A percentile compares a stretch with the other conserved stretches of the same genome.
These are phyloP conservation scores for Scleropages formosus DNA, from an alignment of 2,797 vertebrate species.

Conservation along the genomic window DNA sequence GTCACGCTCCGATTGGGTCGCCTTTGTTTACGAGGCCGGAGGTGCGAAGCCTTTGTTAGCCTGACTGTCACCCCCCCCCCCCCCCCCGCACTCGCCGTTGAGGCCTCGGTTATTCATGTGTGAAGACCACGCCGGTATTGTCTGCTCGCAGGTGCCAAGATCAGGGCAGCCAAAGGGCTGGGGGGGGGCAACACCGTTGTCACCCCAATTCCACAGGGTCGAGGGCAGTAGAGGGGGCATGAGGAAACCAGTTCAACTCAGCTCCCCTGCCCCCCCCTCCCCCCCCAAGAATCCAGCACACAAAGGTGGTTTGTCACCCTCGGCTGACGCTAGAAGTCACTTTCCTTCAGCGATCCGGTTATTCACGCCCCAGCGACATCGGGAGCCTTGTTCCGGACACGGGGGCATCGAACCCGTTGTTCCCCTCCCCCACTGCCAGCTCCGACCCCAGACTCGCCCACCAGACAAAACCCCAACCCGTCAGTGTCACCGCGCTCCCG, in stretches of 20 bases:
- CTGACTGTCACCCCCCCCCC: not conserved
- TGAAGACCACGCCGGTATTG: not conserved
- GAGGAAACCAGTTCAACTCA: not conserved
- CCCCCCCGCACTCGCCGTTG: not conserved
- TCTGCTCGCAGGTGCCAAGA: conserved; percentile 7
- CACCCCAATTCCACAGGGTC: too few species aligned
- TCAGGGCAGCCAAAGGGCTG: not conserved
- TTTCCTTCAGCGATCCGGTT: conserved; percentile 54
- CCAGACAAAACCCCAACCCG: conserved; percentile 28
- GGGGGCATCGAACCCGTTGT: conserved; percentile 46
- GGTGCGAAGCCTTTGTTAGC: not conserved
- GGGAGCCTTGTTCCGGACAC: conserved; percentile 46
- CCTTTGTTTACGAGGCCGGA: not conserved
- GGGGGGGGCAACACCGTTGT: not conserved
- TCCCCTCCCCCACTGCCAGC: conserved; percentile 18
- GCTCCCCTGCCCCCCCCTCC: conserved; percentile 23
- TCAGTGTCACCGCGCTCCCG: conserved; percentile 23
- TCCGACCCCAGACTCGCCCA: conserved; percentile 18
- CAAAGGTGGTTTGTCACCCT: conserved; percentile 37
- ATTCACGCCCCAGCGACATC: conserved; percentile 50
- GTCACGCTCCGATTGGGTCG: not conserved
- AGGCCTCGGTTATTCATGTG: not conserved
- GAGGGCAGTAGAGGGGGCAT: not conserved
- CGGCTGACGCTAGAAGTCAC: conserved; percentile 45
- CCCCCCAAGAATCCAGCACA: conserved; percentile 17